phyloP scores from a whole-genome alignment of 2,113 vertebrate species.

The Andinoacara biseriatus region DNA sequence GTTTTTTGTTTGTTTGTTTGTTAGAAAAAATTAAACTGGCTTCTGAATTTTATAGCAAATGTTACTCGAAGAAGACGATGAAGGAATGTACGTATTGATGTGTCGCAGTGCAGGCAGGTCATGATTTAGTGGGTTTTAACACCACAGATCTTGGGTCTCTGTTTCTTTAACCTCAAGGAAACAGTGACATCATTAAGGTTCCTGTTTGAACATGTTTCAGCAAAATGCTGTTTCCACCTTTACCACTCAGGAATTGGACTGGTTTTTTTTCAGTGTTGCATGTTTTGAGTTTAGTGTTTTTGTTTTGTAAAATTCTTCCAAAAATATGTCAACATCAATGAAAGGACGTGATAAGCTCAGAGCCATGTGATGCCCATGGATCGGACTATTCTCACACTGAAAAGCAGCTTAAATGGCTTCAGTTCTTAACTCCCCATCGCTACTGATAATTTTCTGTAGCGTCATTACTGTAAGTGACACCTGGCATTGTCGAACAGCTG shows the following conservation, averaged over 20 bases:
- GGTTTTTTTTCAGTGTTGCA: too few relatives aligned
- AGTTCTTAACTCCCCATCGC: background rate
- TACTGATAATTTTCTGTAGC: background rate
- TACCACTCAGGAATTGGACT: too few relatives aligned
- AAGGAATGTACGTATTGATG: too few relatives aligned
- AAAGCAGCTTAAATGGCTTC: background rate
- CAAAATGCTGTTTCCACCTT: too few relatives aligned
- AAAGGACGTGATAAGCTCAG: background rate
- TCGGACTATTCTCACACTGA: background rate
- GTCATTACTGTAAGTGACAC: background rate
- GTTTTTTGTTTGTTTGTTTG: background rate
- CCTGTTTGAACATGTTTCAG: too few relatives aligned
- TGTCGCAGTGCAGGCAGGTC: background rate
- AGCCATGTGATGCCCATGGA: background rate
- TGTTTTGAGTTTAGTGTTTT: background rate
- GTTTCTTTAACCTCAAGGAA: background rate
- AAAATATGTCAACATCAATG: too few relatives aligned
- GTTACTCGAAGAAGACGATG: background rate
- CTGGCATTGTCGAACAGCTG: background rate
- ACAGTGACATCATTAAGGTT: background rate
- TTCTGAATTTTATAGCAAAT: background rate
- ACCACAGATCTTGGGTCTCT: background rate
- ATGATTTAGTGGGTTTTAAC: background rate
- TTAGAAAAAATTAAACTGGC: background rate
- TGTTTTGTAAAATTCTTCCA: background rate